phyloP scores from a whole-genome alignment of 2,888 invertebrate species.

The Hanleya hanleyi region DNA sequence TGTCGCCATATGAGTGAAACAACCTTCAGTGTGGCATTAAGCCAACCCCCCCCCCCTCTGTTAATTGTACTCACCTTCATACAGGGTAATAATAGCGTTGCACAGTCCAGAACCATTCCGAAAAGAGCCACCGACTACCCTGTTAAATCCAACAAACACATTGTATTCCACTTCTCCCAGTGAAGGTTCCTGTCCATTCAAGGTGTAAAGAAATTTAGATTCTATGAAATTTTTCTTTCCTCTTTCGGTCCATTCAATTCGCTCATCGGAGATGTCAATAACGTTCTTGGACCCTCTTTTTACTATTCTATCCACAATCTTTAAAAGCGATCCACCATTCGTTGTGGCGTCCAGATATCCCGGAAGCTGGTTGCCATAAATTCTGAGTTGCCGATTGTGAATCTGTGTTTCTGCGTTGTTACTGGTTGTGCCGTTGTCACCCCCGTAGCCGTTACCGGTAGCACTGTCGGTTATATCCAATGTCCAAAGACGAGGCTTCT shows the following conservation, averaged over 20 bases:
- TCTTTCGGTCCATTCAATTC: slow-evolving; percentile 53
- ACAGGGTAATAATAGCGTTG: slow-evolving; percentile 1
- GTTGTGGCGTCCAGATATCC: slow-evolving; percentile 66
- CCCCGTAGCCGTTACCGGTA: slow-evolving; percentile 66
- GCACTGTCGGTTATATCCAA: slow-evolving; percentile 67
- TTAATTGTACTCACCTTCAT: not conserved
- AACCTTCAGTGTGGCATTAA: too few species aligned
- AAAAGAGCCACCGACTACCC: slow-evolving; percentile 66
- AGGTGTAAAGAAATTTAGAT: slow-evolving; percentile 64
- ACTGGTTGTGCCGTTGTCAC: slow-evolving; percentile 59
- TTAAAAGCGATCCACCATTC: slow-evolving; percentile 66
- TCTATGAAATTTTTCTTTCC: slow-evolving; percentile 60
- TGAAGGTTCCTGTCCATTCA: slow-evolving; percentile 58
- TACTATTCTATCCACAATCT: slow-evolving; percentile 63
- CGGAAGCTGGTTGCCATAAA: slow-evolving; percentile 67
- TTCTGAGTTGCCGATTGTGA: slow-evolving; percentile 66
- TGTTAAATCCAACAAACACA: slow-evolving; percentile 67
- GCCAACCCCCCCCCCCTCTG: too few species aligned
- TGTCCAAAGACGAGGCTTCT: slow-evolving; percentile 67
- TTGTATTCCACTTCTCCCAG: slow-evolving; percentile 55
- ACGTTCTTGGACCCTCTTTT: slow-evolving; percentile 53
- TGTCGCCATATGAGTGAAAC: too few species aligned
- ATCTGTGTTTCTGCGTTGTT: slow-evolving; percentile 70
- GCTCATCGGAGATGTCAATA: slow-evolving; percentile 58
- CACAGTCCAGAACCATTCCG: slow-evolving; percentile 68